These are phyloP conservation scores for Melanostoma mellinum DNA, from an alignment of 2,888 invertebrate species.

Conservation along the genomic window DNA sequence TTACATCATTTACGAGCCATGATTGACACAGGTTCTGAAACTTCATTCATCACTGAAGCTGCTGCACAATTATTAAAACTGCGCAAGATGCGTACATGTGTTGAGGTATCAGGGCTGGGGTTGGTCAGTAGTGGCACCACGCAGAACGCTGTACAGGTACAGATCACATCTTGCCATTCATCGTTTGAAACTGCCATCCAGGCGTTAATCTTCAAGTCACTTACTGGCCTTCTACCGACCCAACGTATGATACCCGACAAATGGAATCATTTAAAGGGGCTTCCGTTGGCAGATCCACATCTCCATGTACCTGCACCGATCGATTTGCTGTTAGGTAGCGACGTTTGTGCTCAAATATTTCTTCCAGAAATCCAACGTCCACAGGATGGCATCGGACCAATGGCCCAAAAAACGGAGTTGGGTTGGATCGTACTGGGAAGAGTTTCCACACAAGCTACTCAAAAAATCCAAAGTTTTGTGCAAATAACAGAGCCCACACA, in stretches of 20 bases:
- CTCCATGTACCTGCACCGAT: not conserved
- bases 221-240: constrained; percentile 22
- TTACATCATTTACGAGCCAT: not conserved
- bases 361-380: not conserved
- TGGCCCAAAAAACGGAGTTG: not conserved
- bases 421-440: not conserved
- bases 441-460: not conserved
- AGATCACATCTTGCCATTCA: too few relatives aligned
- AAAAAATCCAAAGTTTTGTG: not conserved
- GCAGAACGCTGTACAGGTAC: too few relatives aligned
- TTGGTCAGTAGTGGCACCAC: constrained; percentile 6
- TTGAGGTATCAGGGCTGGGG: constrained; percentile 20
- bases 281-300: constrained; percentile 2
- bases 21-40: constrained; percentile 12
- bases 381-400: not conserved
- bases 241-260: constrained; percentile 1
- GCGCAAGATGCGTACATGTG: not conserved
- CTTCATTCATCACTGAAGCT: not conserved
- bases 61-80: constrained; percentile 7
- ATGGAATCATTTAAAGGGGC: not conserved
- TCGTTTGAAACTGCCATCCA: too few relatives aligned
- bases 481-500: not conserved
- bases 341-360: constrained; percentile 1
- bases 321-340: not conserved
- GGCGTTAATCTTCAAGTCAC: constrained; percentile 1